Base-by-base conservation (phyloP, 2,113 vertebrate species). In the Acrocephalus arundinaceus region DNA sequence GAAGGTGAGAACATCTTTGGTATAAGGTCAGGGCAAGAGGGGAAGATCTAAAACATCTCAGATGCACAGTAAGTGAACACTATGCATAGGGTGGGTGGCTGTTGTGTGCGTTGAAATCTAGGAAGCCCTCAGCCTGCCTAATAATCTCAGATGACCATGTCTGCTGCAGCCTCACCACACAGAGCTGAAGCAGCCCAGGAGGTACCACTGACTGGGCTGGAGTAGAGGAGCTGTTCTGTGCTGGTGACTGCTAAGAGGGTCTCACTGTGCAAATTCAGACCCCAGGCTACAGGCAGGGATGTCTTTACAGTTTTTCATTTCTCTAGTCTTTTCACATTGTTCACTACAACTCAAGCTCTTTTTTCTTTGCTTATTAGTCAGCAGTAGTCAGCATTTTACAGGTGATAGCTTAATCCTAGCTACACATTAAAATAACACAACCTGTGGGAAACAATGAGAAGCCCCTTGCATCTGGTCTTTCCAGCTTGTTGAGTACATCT, bases 91-190 rank as follows among this genome's bases (percentile, higher is more conserved):
- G 28, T 37, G 13, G 17, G 58, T 17, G 28, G 21, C 49, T 22
- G 0, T 2, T 7, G 1, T 6, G 7, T 83, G 35, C 72, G 49
- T 76, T 0, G 0, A 45, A 62, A 45, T 19, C 12, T 24, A 41
- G 54, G 74, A 70, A 73, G 46, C 46, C 41, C 65, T 76, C 33
- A 33, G 28, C 33, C 25, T 63, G 46, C 23, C 54, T 28, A 54
- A 30, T 8, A 76, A 75, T 9, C 55, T 85, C 78, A 46, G 27
- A 27, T 39, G 25, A 61, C 10, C 45, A 4, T 15, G 27, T 72
- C 78, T 68, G 52, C 33, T 48, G 14, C 49, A 54, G n/a, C 19
- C 46, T 54, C 37, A 49, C 12, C 49, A 52, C 15, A 21, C 0
- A 1, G 39, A 65, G 54, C 61, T 5, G 6, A 37, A 67, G 68